phyloP scores from a whole-genome alignment of 2,113 vertebrate genomes.

The Archilochus colubris region DNA sequence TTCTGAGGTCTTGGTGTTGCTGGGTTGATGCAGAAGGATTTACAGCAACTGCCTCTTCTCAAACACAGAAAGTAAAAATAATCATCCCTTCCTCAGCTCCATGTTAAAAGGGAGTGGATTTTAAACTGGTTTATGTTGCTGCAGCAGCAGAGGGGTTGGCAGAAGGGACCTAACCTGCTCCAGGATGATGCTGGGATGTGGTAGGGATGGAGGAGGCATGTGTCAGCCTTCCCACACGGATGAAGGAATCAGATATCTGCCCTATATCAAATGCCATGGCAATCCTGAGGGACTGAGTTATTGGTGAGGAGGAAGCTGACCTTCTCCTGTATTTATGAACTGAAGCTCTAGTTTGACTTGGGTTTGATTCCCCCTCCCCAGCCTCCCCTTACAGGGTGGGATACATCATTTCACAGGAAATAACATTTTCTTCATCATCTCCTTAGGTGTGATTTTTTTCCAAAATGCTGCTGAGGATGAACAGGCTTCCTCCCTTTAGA shows the following conservation, averaged over 20 bases:
- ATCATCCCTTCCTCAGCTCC: background rate
- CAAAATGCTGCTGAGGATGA: background rate
- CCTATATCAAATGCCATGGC: conserved; percentile 11
- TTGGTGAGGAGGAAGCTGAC: conserved; percentile 51
- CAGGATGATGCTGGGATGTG: rapidly evolving
- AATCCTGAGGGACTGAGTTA: background rate
- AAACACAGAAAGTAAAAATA: background rate
- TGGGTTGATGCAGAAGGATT: conserved; percentile 2
- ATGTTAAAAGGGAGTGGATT: background rate
- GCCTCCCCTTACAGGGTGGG: background rate
- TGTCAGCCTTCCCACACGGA: background rate
- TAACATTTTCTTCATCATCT: conserved; percentile 12
- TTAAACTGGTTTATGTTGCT: background rate
- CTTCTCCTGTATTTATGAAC: conserved; percentile 52
- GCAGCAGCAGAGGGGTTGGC: background rate
- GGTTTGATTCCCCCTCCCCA: background rate
- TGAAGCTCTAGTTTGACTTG: background rate
- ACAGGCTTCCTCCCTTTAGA: background rate
- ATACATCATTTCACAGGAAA: conserved; percentile 13
- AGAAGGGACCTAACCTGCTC: background rate
- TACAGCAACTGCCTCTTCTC: background rate
- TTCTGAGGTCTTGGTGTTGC: background rate
- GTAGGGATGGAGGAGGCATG: background rate
- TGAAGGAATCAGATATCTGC: conserved; percentile 50
- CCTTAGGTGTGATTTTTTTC: background rate